Evolutionary conservation across 2,797 vertebrate species (phyloP).

Genomic region (Myotis planiceps): DNA sequence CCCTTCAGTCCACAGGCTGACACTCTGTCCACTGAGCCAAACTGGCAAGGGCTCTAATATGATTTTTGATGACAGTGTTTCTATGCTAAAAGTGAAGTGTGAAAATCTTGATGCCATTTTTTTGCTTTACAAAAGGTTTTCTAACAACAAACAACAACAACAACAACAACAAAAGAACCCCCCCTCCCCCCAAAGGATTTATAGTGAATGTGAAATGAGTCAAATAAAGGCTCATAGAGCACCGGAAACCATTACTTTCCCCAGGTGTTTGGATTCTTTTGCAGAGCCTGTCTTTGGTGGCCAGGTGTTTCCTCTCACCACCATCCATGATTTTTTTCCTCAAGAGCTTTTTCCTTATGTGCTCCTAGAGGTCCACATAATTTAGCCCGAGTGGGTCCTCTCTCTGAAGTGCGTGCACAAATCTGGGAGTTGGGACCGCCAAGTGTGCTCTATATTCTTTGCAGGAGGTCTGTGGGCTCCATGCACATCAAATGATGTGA

Average conservation of each 20-base stretch:
- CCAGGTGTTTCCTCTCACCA: neutral
- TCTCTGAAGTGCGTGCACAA: neutral
- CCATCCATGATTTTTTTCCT: neutral
- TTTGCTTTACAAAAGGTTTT: slow-evolving; percentile 13
- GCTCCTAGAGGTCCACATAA: neutral
- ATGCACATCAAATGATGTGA: neutral
- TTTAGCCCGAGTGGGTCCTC: neutral
- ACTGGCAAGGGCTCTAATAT: neutral
- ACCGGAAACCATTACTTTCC: neutral
- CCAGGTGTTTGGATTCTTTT: neutral
- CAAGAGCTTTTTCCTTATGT: neutral
- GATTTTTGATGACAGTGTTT: neutral
- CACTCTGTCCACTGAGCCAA: no score
- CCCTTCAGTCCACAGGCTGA: no score
- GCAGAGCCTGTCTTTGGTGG: neutral
- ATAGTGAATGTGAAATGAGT: neutral
- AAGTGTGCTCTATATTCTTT: neutral
- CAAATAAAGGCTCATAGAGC: neutral
- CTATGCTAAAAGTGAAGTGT: slow-evolving; percentile 10
- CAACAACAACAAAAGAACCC: neutral
- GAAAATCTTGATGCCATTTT: neutral
- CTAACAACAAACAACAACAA: neutral
- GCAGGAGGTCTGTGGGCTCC: neutral
- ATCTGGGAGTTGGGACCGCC: neutral
- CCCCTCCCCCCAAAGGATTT: neutral